Conservation (phyloP, 2,888 invertebrate genomes). For the Seira ritae region DNA sequence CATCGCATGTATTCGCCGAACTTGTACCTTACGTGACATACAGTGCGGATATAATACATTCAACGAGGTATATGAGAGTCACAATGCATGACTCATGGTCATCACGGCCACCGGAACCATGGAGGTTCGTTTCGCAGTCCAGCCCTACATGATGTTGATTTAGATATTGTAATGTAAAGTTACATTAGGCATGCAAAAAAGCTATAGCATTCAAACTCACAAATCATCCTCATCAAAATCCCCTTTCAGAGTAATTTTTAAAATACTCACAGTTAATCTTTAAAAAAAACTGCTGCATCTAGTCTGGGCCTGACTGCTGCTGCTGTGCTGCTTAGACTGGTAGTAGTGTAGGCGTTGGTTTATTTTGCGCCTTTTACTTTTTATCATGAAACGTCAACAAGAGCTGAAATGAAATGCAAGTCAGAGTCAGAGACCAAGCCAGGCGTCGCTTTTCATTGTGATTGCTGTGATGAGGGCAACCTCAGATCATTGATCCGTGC, state of each 20-base stretch:
- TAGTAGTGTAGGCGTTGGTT: conserved; percentile 54
- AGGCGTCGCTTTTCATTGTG: no score
- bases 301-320: neutral
- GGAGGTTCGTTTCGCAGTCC: conserved; percentile 58
- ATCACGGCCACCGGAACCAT: conserved; percentile 62
- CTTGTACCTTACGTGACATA: neutral
- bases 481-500: conserved; percentile 62
- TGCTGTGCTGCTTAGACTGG: neutral
- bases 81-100: conserved; percentile 59
- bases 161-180: conserved; percentile 13
- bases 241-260: neutral
- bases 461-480: conserved; percentile 10
- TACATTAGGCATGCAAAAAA: neutral
- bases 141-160: conserved; percentile 39
- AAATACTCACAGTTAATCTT: neutral
- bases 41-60: neutral
- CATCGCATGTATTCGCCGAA: neutral
- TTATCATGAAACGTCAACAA: conserved; percentile 7
- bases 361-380: conserved; percentile 42
- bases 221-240: conserved; percentile 22
- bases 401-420: neutral
- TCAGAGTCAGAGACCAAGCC: neutral
- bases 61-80: neutral
- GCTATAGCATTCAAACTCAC: neutral
- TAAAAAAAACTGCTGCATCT: neutral